A percentile compares a stretch with the other conserved stretches of the same genome.
phyloP scores from a whole-genome alignment of 2,113 vertebrate species.

The Eleginops maclovinus region DNA sequence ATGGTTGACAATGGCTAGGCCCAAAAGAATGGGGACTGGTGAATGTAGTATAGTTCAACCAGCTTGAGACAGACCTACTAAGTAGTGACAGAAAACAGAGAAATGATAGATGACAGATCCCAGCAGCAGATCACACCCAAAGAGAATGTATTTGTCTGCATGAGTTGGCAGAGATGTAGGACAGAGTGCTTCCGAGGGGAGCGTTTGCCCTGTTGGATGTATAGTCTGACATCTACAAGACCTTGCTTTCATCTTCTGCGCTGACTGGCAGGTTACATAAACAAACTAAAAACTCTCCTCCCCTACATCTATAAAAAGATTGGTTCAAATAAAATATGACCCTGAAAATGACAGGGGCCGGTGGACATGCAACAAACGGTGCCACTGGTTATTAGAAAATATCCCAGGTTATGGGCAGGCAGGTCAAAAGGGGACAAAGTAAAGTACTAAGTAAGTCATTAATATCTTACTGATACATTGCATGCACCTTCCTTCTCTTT shows the following conservation, averaged over 20 bases:
- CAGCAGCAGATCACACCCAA: slow-evolving; percentile 24
- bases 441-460: too few species aligned
- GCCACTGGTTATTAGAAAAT: too few species aligned
- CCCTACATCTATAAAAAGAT: neutral
- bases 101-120: slow-evolving; percentile 22
- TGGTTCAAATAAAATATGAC: neutral
- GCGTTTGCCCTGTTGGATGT: slow-evolving; percentile 33
- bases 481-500: too few species aligned
- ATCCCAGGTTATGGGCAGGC: too few species aligned
- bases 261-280: slow-evolving; percentile 3
- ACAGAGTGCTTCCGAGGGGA: slow-evolving; percentile 18
- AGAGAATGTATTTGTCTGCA: slow-evolving; percentile 48
- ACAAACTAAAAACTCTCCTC: neutral
- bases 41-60: neutral
- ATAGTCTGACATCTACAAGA: slow-evolving; percentile 26
- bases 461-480: too few species aligned
- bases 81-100: neutral
- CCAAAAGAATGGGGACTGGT: neutral
- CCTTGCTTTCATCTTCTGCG: slow-evolving; percentile 20
- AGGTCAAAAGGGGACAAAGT: too few species aligned
- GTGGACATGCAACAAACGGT: too few species aligned
- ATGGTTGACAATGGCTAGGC: neutral
- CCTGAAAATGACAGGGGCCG: too few species aligned
- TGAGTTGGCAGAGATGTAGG: slow-evolving; percentile 22
- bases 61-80: neutral